Percentiles rank a stretch among this genome's conserved stretches.
These are phyloP conservation scores for Brenthis daphne DNA, from an alignment of 2,888 invertebrate species.

Conservation along the genomic window DNA sequence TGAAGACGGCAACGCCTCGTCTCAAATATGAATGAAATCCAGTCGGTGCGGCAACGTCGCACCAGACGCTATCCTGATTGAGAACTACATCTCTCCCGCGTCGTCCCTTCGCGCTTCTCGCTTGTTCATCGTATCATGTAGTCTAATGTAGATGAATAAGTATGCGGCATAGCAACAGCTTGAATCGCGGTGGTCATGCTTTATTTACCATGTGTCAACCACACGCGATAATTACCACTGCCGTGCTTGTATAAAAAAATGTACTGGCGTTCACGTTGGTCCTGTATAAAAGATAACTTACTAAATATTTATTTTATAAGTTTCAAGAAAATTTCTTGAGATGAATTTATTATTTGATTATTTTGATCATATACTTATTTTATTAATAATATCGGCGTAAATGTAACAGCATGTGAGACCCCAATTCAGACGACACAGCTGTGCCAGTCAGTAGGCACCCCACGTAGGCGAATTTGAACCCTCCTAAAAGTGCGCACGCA, in stretches of 20 bases:
- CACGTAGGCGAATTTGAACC: slow-evolving; percentile 66
- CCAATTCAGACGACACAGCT: slow-evolving; percentile 71
- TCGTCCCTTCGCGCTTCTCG: slow-evolving; percentile 56
- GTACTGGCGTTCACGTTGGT: slow-evolving; percentile 42
- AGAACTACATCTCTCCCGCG: slow-evolving; percentile 77
- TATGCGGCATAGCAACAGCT: slow-evolving; percentile 41
- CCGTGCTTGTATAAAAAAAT: slow-evolving; percentile 33
- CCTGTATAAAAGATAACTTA: slow-evolving; percentile 24
- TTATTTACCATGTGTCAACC: slow-evolving; percentile 44
- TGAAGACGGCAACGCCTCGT: slow-evolving; percentile 80
- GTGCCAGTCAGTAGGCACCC: slow-evolving; percentile 68
- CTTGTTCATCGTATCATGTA: slow-evolving; percentile 44
- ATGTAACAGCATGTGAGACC: slow-evolving; percentile 47
- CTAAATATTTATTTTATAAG: not conserved
- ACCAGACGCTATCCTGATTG: slow-evolving; percentile 77
- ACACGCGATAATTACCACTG: slow-evolving; percentile 42
- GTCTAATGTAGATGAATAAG: slow-evolving; percentile 40
- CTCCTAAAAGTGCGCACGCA: slow-evolving; percentile 73
- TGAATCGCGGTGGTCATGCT: slow-evolving; percentile 54
- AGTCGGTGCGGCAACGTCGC: slow-evolving; percentile 79
- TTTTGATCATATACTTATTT: not conserved
- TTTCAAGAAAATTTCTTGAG: not conserved
- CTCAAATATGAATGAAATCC: slow-evolving; percentile 82
- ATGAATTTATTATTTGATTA: not conserved
- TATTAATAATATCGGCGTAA: slow-evolving; percentile 36